Base-by-base conservation (phyloP, 1,140 invertebrate genomes). In the Venustaconcha ellipsiformis region DNA sequence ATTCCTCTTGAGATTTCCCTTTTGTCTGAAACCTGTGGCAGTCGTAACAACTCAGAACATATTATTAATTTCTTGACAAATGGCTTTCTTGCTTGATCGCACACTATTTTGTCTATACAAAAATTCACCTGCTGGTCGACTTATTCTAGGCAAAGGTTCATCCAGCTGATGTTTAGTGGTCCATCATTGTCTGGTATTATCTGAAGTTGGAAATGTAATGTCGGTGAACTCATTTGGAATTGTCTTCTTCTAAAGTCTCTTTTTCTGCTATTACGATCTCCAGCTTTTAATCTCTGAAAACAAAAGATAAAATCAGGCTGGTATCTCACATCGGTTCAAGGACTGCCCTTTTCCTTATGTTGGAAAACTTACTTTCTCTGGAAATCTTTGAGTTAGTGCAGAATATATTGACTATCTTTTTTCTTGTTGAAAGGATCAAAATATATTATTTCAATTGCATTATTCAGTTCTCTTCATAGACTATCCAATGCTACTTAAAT, bases 21-120 rank as follows among this genome's bases (percentile, higher is more conserved):
- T 57, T n/a, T n/a, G n/a, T 20, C 57, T 74, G 58, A 12, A 66
- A 65, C 70, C 66, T 66, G 58, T 80, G 4, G 65, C 23, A 15
- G 79, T 73, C 62, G 78, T 70, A 15, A 81, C 70, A 5, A 73
- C 62, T 6, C 73, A 57, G 71, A 78, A 81, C 57, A 76, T 72
- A 30, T 26, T 76, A 13, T 48, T 55, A 37, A 80, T 12, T 30
- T 80, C 78, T 57, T 73, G 59, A 55, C 67, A 65, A 12, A 80
- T 56, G 58, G 63, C 67, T 14, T 26, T 64, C 23, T 77, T 72
- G 56, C 60, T 76, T 18, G 55, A 66, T 63, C 76, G 60, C 15
- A 48, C 30, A 56, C 48, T 56, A 4, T 70, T 30, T 59, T 74
- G 69, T n/a, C 66, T 70, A 73, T 75, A 81, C 23, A 68, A 65